Evolutionary conservation across 2,113 vertebrate genomes (phyloP).

Genomic region (Semicossyphus pulcher): DNA sequence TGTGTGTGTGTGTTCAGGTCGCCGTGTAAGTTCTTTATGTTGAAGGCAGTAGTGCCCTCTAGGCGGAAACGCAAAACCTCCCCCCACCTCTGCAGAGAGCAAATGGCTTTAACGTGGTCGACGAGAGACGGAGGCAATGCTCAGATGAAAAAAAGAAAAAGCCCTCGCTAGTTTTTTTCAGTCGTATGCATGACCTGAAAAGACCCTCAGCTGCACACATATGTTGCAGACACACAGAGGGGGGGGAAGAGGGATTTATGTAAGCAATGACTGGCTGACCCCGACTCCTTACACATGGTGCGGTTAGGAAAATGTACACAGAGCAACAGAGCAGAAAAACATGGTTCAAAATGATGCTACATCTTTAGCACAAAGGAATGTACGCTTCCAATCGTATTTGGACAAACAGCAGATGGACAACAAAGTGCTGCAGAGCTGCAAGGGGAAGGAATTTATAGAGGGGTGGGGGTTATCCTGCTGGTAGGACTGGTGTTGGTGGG

Average conservation of each 20-base stretch:
- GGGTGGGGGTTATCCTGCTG: slow-evolving; percentile 72
- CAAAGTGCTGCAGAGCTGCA: slow-evolving; percentile 70
- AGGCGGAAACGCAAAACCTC: slow-evolving; percentile 63
- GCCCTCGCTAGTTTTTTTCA: slow-evolving; percentile 16
- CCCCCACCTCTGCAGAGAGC: slow-evolving; percentile 28
- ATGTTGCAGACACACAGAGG: slow-evolving; percentile 32
- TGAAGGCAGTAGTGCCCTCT: slow-evolving; percentile 73
- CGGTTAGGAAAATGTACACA: slow-evolving; percentile 21
- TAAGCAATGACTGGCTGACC: slow-evolving; percentile 18
- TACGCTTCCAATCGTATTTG: slow-evolving; percentile 32
- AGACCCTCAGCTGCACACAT: slow-evolving; percentile 42
- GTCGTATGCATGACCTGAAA: slow-evolving; percentile 63
- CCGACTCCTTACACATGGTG: slow-evolving; percentile 13
- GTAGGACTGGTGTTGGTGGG: slow-evolving; percentile 66
- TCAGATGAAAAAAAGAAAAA: slow-evolving; percentile 34
- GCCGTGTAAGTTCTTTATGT: slow-evolving; percentile 56
- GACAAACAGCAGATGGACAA: slow-evolving; percentile 67
- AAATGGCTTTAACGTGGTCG: slow-evolving; percentile 48
- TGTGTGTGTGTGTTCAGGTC: slow-evolving; percentile 28
- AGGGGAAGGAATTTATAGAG: slow-evolving; percentile 81
- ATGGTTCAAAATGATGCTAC: neutral
- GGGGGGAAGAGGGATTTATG: slow-evolving; percentile 19
- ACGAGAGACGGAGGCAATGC: neutral
- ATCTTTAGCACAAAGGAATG: slow-evolving; percentile 24
- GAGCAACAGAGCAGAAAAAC: neutral